A percentile compares a stretch with the other conserved stretches of the same genome.
These are phyloP conservation scores for Vanessa cardui DNA, from an alignment of 2,888 invertebrate genomes.

Conservation along the genomic window DNA sequence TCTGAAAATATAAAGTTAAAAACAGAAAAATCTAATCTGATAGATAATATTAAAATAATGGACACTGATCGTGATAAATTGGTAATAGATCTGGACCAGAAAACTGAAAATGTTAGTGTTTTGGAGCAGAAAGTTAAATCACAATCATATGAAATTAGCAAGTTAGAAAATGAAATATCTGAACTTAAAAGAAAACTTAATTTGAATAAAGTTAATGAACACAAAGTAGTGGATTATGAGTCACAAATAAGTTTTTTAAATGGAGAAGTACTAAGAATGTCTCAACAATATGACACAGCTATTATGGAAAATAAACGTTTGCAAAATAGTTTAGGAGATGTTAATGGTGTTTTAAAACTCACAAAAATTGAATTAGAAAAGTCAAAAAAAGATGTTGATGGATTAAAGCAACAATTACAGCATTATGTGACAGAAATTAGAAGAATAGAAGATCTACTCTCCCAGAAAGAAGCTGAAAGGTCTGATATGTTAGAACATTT, in stretches of 20 bases:
- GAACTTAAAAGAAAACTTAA: slow-evolving; percentile 82
- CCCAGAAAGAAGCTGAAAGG: slow-evolving; percentile 89
- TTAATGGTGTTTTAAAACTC: slow-evolving; percentile 84
- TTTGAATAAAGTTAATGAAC: slow-evolving; percentile 72
- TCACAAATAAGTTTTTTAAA: slow-evolving; percentile 82
- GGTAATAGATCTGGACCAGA: slow-evolving; percentile 86
- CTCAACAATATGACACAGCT: slow-evolving; percentile 82
- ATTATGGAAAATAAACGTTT: slow-evolving; percentile 87
- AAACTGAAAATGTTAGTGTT: slow-evolving; percentile 86
- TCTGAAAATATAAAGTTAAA: slow-evolving; percentile 84
- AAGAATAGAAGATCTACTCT: slow-evolving; percentile 89
- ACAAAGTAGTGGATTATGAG: slow-evolving; percentile 75
- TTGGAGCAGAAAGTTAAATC: slow-evolving; percentile 86
- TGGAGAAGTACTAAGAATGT: slow-evolving; percentile 82
- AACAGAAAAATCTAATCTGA: slow-evolving; percentile 85
- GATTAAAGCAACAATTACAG: slow-evolving; percentile 89
- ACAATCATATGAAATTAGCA: slow-evolving; percentile 80
- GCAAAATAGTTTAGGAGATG: slow-evolving; percentile 87
- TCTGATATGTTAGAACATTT: slow-evolving; percentile 92
- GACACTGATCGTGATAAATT: slow-evolving; percentile 88
- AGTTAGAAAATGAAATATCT: slow-evolving; percentile 79
- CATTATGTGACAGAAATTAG: slow-evolving; percentile 92
- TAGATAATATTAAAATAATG: slow-evolving; percentile 84
- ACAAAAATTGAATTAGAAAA: slow-evolving; percentile 86
- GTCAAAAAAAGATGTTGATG: slow-evolving; percentile 87